phyloP scores from a whole-genome alignment of 2,113 vertebrate species.

The human region GRCh38 chr13:22228001-22228500 shows the following conservation, averaged over 20 bases:
- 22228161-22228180: neutral
- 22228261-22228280: neutral
- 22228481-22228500: no score
- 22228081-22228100: neutral
- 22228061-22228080: neutral
- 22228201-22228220: neutral
- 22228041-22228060: neutral
- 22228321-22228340: neutral
- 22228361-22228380: neutral
- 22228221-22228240: no score
- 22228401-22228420: neutral
- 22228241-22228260: neutral
- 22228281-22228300: neutral
- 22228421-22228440: accelerated
- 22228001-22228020: neutral
- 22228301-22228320: neutral
- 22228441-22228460: neutral
- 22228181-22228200: neutral
- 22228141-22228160: neutral
- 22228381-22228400: neutral
- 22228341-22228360: neutral
- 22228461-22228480: neutral
- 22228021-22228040: accelerated
- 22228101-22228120: neutral
- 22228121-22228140: neutral